Evolutionary conservation across 2,113 vertebrate genomes (phyloP), one percentile per base, ranked within the genome.

Genomic region (Coturnix japonica): DNA sequence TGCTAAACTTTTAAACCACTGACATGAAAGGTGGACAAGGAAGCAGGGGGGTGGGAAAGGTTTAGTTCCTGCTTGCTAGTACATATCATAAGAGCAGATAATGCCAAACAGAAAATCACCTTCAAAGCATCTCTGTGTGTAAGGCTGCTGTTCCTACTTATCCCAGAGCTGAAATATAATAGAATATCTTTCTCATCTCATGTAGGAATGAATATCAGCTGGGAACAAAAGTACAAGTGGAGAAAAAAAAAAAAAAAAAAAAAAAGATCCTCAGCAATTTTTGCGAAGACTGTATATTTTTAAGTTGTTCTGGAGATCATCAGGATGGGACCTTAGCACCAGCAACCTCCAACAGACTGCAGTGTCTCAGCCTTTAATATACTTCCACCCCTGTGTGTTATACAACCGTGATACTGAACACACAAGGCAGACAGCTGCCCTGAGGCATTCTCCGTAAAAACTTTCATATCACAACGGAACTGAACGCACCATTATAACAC

Each of bases 401-500:
- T 79, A 51, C 44, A 89, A 92, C 91, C 43, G 1, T 92, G 66
- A 87, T 92, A 95, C 92, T 26, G 95, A 96, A 91, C 96, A 93
- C 94, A 86, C 0, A 5, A 91, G 95, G 93, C 95, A 97, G 96
- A 97, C 96, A 97, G 97, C 92, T 95, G 95, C 97, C 97, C 54
- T 28, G 87, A 95, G 97, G 97, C 97, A 60, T 46, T 93, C 95
- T 93, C 92, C 1, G 1, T 60, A 83, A 95, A 96, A 95, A 94
- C 79, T 80, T 95, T 95, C 95, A 90, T 80, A 91, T 96, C 96
- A 93, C 97, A 90, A 70, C 61, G 8, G 95, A 94, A 51, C 92
- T 95, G 86, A 89, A 85, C 25, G 81, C 47, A 43, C 95, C 87
- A n/a, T 86, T 70, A 61, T 74, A 94, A 54, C 33, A 91, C 94